These are phyloP conservation scores for Carassius gibelio DNA, from an alignment of 2,113 vertebrate species.

Conservation along the genomic window DNA sequence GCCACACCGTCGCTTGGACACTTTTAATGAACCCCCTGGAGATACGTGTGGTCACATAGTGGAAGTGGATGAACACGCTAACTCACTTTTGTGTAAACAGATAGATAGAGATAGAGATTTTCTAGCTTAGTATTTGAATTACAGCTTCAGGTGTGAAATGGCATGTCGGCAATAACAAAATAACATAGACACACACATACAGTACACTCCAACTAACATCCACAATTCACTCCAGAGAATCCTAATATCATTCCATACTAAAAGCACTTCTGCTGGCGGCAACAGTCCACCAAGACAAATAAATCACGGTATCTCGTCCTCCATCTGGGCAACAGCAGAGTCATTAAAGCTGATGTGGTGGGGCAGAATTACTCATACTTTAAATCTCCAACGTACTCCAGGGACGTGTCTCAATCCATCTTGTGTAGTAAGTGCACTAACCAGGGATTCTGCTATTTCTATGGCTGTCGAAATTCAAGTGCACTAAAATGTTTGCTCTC, in stretches of 20 bases:
- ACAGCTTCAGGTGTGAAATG: constrained; percentile 34
- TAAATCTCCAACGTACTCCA: constrained; percentile 31
- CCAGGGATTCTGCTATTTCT: not conserved
- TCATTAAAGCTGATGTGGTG: constrained; percentile 42
- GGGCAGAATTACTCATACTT: constrained; percentile 16
- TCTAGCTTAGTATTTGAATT: constrained; percentile 17
- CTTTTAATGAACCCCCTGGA: constrained; percentile 58
- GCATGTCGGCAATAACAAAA: constrained; percentile 7
- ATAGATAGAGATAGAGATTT: constrained; percentile 40
- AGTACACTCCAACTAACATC: constrained; percentile 19
- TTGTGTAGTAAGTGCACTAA: not conserved
- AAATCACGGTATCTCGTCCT: constrained; percentile 43
- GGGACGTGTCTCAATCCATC: not conserved
- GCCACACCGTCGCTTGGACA: constrained; percentile 11
- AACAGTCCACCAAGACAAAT: constrained; percentile 4
- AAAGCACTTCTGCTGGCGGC: constrained; percentile 29
- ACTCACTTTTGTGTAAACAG: constrained; percentile 28
- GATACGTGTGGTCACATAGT: constrained; percentile 34
- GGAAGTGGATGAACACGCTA: constrained; percentile 40
- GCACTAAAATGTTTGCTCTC: not conserved
- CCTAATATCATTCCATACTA: constrained; percentile 20
- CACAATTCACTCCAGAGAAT: not conserved
- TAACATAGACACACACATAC: constrained; percentile 25
- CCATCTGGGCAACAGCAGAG: constrained; percentile 40
- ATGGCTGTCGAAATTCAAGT: not conserved